Percentiles rank a stretch among this genome's conserved stretches.
These are phyloP conservation scores for Ethmia dodecea DNA, from an alignment of 2,888 invertebrate genomes.

Conservation along the genomic window DNA sequence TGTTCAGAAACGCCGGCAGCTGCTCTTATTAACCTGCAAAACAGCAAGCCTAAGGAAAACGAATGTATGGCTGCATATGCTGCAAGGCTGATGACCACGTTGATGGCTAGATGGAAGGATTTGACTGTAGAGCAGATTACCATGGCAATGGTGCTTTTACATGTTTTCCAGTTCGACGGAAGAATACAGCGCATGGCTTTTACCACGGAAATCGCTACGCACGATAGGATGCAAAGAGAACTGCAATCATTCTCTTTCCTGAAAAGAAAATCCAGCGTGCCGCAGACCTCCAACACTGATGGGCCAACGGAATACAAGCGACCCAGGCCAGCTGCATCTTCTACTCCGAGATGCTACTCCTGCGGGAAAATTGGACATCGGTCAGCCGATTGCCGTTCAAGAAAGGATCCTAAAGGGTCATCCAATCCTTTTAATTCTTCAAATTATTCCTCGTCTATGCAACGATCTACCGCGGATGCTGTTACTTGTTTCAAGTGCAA, in stretches of 20 bases:
- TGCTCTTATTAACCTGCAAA: background rate
- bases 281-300: background rate
- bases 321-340: background rate
- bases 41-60: background rate
- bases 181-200: constrained; percentile 4
- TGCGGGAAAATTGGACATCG: constrained; percentile 1
- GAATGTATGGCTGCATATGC: constrained; percentile 3
- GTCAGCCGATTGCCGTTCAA: background rate
- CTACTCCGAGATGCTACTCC: background rate
- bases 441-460: too few species aligned
- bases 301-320: background rate
- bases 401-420: background rate
- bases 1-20: constrained; percentile 1
- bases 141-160: constrained; percentile 1
- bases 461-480: background rate
- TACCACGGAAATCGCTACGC: constrained; percentile 2
- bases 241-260: background rate
- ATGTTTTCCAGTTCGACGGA: constrained; percentile 2
- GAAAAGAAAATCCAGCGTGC: background rate
- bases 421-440: background rate
- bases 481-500: constrained; percentile 6
- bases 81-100: background rate
- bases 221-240: background rate
- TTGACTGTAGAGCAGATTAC: background rate
- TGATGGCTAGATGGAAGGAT: background rate